Conservation (phyloP, 2,888 invertebrate species). For the Lycia hirtaria region DNA sequence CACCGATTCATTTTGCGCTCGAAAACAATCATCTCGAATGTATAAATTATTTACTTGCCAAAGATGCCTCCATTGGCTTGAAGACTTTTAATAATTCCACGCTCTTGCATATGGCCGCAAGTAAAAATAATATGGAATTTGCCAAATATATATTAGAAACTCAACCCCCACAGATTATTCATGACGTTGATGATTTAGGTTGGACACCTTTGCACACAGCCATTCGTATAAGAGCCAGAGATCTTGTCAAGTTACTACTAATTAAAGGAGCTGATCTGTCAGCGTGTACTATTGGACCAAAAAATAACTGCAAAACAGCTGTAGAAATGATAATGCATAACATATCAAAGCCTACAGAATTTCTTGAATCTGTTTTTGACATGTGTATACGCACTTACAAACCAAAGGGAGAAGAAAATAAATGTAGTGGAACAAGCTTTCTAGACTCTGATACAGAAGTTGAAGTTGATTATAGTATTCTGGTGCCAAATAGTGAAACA, state of each 20-base stretch:
- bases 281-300: slow-evolving; percentile 42
- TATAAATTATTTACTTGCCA: slow-evolving; percentile 25
- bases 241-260: slow-evolving; percentile 28
- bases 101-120: slow-evolving; percentile 31
- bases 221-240: slow-evolving; percentile 63
- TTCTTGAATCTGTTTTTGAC: slow-evolving; percentile 75
- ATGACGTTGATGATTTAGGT: slow-evolving; percentile 48
- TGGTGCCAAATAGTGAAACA: slow-evolving; percentile 41
- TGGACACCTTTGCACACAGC: slow-evolving; percentile 55
- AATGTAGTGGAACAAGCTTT: slow-evolving; percentile 65
- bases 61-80: slow-evolving; percentile 25
- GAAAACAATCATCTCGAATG: slow-evolving; percentile 57
- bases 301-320: slow-evolving; percentile 50
- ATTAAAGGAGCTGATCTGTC: slow-evolving; percentile 33
- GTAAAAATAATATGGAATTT: slow-evolving; percentile 27
- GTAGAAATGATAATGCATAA: slow-evolving; percentile 62
- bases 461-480: slow-evolving; percentile 61
- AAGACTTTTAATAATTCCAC: slow-evolving; percentile 20
- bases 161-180: slow-evolving; percentile 30
- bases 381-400: slow-evolving; percentile 61
- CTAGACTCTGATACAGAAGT: slow-evolving; percentile 60
- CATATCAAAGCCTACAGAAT: slow-evolving; percentile 74
- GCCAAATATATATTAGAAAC: slow-evolving; percentile 20
- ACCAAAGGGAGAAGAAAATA: not conserved
- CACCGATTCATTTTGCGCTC: slow-evolving; percentile 69